Evolutionary conservation across 2,797 vertebrate species (phyloP).

Genomic region (Ispidina picta): DNA sequence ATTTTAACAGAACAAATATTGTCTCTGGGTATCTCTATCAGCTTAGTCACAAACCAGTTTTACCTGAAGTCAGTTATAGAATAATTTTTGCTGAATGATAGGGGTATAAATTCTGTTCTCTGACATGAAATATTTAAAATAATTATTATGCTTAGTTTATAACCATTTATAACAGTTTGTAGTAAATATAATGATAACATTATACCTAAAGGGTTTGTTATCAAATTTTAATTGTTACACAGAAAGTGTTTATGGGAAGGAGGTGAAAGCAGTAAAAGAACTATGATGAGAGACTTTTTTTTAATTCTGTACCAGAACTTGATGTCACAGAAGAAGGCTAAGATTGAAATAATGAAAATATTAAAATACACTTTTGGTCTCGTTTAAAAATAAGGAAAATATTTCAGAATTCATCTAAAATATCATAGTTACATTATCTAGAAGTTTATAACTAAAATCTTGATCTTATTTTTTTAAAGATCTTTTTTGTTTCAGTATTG

Average conservation of each 20-base stretch:
- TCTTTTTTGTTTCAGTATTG: not conserved
- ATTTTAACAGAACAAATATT: not conserved
- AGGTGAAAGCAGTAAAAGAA: not conserved
- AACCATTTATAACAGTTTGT: not conserved
- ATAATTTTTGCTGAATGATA: not conserved
- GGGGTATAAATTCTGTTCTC: not conserved
- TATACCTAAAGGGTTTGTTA: not conserved
- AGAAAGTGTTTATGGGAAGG: not conserved
- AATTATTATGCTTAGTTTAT: not conserved
- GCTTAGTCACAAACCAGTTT: not conserved
- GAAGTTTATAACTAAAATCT: not conserved
- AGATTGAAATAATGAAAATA: not conserved
- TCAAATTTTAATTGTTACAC: not conserved
- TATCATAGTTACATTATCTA: not conserved
- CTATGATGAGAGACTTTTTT: not conserved
- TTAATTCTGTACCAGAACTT: not conserved
- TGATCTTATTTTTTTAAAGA: not conserved
- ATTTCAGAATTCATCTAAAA: not conserved
- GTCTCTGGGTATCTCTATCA: not conserved
- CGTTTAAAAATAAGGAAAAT: not conserved
- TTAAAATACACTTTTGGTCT: rapidly evolving
- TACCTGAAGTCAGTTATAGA: not conserved
- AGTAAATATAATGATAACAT: not conserved
- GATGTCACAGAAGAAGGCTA: not conserved
- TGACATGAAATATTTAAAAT: not conserved